Conservation (phyloP, 2,888 invertebrate genomes). For the Acronicta alni region DNA sequence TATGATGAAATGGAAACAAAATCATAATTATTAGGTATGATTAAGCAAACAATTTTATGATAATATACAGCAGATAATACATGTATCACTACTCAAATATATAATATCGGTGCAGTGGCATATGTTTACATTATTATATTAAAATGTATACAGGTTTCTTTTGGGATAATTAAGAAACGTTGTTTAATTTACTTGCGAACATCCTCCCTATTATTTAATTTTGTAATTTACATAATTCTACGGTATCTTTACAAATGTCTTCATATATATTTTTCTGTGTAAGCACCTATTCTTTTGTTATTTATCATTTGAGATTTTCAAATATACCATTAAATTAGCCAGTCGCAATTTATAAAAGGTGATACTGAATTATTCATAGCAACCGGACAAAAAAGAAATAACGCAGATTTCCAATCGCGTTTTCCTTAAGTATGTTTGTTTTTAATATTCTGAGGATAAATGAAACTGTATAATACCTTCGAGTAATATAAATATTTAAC, state of each 20-base stretch:
- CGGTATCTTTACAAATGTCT: too few species aligned
- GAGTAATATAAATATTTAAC: too few species aligned
- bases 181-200: background rate
- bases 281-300: too few species aligned
- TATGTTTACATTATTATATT: conserved; percentile 19
- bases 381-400: conserved; percentile 3
- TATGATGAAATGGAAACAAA: background rate
- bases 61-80: too few species aligned
- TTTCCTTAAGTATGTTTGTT: conserved; percentile 3
- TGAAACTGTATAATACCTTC: background rate
- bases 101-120: background rate
- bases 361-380: conserved; percentile 12
- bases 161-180: conserved; percentile 1
- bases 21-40: background rate
- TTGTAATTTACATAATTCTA: background rate
- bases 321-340: background rate
- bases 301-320: background rate
- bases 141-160: background rate
- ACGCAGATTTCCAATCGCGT: conserved; percentile 1
- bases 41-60: too few species aligned
- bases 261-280: too few species aligned
- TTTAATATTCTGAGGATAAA: conserved; percentile 3
- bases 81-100: too few species aligned
- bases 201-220: conserved; percentile 3
- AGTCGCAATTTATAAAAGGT: conserved; percentile 11